These are phyloP conservation scores for Ailurus styani DNA, from an alignment of 2,113 vertebrate species.

Conservation along the genomic window DNA sequence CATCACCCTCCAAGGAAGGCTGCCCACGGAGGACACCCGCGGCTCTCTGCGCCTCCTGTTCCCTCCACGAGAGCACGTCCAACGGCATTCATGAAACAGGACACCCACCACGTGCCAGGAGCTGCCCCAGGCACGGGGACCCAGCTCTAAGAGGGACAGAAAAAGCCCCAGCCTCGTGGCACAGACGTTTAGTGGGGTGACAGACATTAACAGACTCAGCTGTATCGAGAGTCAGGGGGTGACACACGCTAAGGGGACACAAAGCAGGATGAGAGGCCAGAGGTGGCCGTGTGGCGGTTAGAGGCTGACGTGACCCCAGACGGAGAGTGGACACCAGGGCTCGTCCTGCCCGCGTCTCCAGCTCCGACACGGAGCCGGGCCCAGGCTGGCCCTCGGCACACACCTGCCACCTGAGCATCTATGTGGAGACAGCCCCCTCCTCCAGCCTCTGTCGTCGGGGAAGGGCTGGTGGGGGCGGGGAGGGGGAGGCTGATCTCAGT, in stretches of 20 bases:
- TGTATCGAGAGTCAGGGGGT: background rate
- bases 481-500: background rate
- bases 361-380: background rate
- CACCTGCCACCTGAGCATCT: too few species aligned
- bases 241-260: rapidly evolving
- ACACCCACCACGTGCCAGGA: rapidly evolving
- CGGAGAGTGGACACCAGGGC: background rate
- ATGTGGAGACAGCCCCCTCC: background rate
- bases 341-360: rapidly evolving
- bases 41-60: background rate
- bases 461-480: rapidly evolving
- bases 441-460: rapidly evolving
- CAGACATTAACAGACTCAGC: background rate
- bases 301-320: background rate
- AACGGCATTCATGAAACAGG: rapidly evolving
- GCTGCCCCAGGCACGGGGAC: background rate
- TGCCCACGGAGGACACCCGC: background rate
- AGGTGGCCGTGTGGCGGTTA: rapidly evolving
- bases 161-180: rapidly evolving
- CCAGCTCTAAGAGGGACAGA: background rate
- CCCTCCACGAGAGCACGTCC: rapidly evolving
- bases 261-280: too few species aligned
- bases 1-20: background rate
- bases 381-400: background rate
- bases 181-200: background rate